Percentiles rank a stretch among this genome's conserved stretches.
These are phyloP conservation scores for Mus spretus DNA, from an alignment of 2,797 vertebrate genomes.

Conservation along the genomic window DNA sequence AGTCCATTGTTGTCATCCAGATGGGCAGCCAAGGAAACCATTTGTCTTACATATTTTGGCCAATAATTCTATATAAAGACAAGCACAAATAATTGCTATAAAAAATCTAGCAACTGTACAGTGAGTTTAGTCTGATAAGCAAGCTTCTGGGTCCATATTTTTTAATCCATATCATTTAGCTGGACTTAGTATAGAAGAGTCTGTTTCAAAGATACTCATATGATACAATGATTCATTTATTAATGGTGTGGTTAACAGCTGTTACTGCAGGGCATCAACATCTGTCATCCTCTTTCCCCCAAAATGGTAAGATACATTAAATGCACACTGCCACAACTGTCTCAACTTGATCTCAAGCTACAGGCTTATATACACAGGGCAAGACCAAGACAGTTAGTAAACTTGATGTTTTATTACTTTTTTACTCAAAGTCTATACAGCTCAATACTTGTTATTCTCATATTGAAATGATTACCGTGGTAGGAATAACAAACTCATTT, in stretches of 20 bases:
- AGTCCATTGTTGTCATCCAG: background rate
- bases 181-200: background rate
- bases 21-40: background rate
- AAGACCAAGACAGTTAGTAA: slow-evolving; percentile 43
- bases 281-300: background rate
- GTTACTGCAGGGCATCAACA: background rate
- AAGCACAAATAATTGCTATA: background rate
- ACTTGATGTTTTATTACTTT: slow-evolving; percentile 59
- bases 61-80: background rate
- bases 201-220: background rate
- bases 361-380: background rate
- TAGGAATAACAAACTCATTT: slow-evolving; percentile 31
- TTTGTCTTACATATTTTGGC: background rate
- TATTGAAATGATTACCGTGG: slow-evolving; percentile 13
- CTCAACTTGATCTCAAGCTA: slow-evolving; percentile 9
- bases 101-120: slow-evolving; percentile 2
- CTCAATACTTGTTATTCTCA: slow-evolving; percentile 42
- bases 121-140: slow-evolving; percentile 6
- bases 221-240: slow-evolving; percentile 41
- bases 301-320: background rate
- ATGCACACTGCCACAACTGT: slow-evolving; percentile 30
- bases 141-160: slow-evolving; percentile 29
- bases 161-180: background rate
- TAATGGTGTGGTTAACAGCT: slow-evolving; percentile 59
- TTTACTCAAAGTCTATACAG: slow-evolving; percentile 60